Evolutionary conservation across 2,113 vertebrate species (phyloP).

Genomic region (Megaleporinus macrocephalus): DNA sequence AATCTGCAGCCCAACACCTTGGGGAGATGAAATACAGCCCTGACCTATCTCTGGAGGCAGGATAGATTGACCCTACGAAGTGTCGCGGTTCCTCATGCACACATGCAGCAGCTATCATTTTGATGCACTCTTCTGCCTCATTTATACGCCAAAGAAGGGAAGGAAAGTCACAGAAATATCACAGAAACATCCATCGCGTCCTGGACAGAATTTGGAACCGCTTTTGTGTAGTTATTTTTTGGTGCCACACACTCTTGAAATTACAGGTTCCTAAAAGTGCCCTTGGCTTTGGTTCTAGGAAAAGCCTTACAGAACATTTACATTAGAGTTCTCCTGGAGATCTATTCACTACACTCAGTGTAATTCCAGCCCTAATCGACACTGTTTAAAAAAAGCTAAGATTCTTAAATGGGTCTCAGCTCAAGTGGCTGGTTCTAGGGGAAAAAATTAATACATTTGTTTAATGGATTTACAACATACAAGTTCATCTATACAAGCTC

Average conservation of each 20-base stretch:
- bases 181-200: conserved; percentile 40
- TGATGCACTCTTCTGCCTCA: conserved; percentile 30
- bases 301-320: background rate
- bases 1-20: conserved; percentile 63
- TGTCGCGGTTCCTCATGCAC: conserved; percentile 54
- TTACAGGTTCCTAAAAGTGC: background rate
- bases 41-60: conserved; percentile 64
- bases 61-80: conserved; percentile 66
- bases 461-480: too few relatives aligned
- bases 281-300: too few relatives aligned
- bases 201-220: background rate
- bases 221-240: background rate
- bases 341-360: too few relatives aligned
- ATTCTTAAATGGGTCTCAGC: too few relatives aligned
- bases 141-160: conserved; percentile 31
- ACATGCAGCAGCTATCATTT: conserved; percentile 32
- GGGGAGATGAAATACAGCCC: conserved; percentile 64
- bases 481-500: too few relatives aligned
- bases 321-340: too few relatives aligned
- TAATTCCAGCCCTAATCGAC: too few relatives aligned
- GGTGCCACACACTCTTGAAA: background rate
- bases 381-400: too few relatives aligned
- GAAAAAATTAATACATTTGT: too few relatives aligned
- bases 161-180: conserved; percentile 37
- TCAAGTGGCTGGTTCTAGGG: too few relatives aligned